Conservation (phyloP, 30 jellyfish, hydroid and myxozoan species). For the Turritopsis dohrnii region DNA sequence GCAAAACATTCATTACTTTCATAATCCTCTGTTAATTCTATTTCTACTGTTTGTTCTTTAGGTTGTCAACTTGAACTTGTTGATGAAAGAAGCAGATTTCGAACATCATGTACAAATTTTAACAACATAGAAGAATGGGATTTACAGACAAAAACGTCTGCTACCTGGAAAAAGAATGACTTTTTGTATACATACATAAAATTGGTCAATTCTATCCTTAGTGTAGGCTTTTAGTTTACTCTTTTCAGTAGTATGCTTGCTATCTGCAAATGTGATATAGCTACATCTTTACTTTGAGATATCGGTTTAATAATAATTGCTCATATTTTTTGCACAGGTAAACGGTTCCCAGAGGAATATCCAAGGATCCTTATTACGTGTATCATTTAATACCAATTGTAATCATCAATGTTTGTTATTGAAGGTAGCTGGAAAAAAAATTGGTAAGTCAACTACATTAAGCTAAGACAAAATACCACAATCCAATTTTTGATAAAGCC, state of each 20-base stretch:
- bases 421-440: background rate
- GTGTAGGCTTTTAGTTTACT: background rate
- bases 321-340: background rate
- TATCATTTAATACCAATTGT: background rate
- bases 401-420: background rate
- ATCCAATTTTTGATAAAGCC: no score
- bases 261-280: background rate
- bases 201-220: background rate
- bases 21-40: background rate
- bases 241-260: background rate
- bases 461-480: no score
- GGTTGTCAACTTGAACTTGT: background rate
- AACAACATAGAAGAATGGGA: background rate
- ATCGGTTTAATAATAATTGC: background rate
- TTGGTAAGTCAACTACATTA: no score
- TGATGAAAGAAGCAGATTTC: background rate
- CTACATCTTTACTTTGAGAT: background rate
- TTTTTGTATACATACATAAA: background rate
- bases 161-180: background rate
- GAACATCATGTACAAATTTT: background rate
- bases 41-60: background rate
- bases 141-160: background rate
- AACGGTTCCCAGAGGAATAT: background rate
- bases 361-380: background rate
- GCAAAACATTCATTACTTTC: no score